These are phyloP conservation scores for Eudasyphora cyanicolor DNA, from an alignment of 2,888 invertebrate genomes.

Conservation along the genomic window DNA sequence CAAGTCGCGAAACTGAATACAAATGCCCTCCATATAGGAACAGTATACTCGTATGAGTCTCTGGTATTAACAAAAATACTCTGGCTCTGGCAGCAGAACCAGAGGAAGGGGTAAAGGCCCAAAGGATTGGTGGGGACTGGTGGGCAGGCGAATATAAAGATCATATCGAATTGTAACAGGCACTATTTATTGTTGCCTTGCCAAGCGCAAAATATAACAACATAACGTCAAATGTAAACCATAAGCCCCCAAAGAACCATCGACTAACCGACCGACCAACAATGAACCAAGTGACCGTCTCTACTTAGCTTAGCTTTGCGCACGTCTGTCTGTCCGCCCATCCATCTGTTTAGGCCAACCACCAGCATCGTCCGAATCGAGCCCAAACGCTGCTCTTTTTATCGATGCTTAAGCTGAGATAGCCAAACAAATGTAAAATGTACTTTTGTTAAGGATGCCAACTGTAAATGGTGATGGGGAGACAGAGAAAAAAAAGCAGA, in stretches of 20 bases:
- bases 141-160: slow-evolving; percentile 56
- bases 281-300: background rate
- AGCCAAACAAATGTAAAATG: slow-evolving; percentile 44
- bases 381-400: slow-evolving; percentile 13
- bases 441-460: slow-evolving; percentile 37
- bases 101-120: background rate
- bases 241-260: background rate
- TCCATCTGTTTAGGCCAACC: background rate
- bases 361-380: background rate
- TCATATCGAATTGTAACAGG: slow-evolving; percentile 72
- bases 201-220: slow-evolving; percentile 65
- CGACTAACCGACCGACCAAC: too few species aligned
- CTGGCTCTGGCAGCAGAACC: slow-evolving; percentile 22
- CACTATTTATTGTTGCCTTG: slow-evolving; percentile 61
- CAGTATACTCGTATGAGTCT: slow-evolving; percentile 4
- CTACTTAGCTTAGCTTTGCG: background rate
- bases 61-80: slow-evolving; percentile 42
- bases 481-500: background rate
- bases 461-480: background rate
- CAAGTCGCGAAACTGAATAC: background rate
- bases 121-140: too few species aligned
- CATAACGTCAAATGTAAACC: slow-evolving; percentile 49
- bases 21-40: background rate
- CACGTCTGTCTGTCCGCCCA: background rate
- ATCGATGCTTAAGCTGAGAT: slow-evolving; percentile 55